Evolutionary conservation across 1,140 invertebrate species (phyloP).

Genomic region (Paracyclopina nana): DNA sequence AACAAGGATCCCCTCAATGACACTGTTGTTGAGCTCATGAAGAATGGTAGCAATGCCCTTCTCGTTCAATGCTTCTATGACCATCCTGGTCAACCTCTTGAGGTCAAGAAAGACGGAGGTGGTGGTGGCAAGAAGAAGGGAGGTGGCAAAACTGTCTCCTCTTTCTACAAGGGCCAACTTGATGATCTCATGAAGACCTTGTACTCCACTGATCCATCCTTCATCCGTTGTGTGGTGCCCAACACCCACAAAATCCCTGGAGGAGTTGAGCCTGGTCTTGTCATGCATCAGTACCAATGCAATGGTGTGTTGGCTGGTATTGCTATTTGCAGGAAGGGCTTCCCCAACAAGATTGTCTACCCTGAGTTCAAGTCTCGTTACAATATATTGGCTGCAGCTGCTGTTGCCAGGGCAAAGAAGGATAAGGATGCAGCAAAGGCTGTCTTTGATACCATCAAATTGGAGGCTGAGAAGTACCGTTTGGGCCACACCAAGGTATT

Average conservation of each 20-base stretch:
- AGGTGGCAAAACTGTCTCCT: constrained; percentile 86
- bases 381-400: constrained; percentile 70
- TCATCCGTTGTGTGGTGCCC: constrained; percentile 45
- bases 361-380: constrained; percentile 94
- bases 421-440: constrained; percentile 39
- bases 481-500: constrained; percentile 47
- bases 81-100: constrained; percentile 74
- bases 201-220: constrained; percentile 39
- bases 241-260: constrained; percentile 91
- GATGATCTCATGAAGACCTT: constrained; percentile 34
- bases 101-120: constrained; percentile 40
- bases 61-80: constrained; percentile 78
- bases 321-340: constrained; percentile 99
- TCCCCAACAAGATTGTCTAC: constrained; percentile 99
- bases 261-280: constrained; percentile 94
- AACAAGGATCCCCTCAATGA: constrained; percentile 99
- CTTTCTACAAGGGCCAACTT: constrained; percentile 58
- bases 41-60: constrained; percentile 72
- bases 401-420: constrained; percentile 45
- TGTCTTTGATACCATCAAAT: constrained; percentile 28
- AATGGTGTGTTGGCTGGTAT: constrained; percentile 99
- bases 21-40: constrained; percentile 91
- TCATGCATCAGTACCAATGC: constrained; percentile 99
- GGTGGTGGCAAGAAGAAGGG: constrained; percentile 54
- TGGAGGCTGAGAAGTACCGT: constrained; percentile 34